Evolutionary conservation across 2,797 vertebrate species (phyloP).

Genomic region (Vultur gryphus): DNA sequence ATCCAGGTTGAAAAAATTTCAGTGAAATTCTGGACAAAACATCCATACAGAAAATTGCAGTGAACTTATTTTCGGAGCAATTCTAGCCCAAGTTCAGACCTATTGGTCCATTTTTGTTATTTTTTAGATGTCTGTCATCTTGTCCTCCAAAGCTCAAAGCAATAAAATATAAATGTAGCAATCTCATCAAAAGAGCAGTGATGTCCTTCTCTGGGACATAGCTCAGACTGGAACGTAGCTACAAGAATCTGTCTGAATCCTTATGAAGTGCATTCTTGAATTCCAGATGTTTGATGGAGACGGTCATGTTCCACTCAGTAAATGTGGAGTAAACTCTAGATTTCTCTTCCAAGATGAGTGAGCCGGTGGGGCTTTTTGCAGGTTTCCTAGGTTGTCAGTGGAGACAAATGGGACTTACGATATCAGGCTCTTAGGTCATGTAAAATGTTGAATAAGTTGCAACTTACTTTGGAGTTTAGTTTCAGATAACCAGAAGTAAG

Average conservation of each 20-base stretch:
- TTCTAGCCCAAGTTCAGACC: background rate
- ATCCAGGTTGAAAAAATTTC: background rate
- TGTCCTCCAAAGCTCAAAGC: background rate
- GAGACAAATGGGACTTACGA: background rate
- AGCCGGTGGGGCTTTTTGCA: background rate
- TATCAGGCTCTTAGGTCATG: background rate
- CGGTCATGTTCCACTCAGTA: background rate
- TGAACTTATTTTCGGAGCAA: background rate
- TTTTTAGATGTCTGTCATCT: background rate
- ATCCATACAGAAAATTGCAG: background rate
- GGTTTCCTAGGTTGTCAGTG: background rate
- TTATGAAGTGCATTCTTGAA: background rate
- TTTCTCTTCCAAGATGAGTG: background rate
- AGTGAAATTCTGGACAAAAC: background rate
- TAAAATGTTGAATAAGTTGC: background rate
- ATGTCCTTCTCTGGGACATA: background rate
- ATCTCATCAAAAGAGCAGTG: background rate
- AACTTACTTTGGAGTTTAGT: background rate
- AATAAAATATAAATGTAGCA: background rate
- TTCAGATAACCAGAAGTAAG: background rate
- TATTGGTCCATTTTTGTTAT: background rate
- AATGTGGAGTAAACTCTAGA: background rate
- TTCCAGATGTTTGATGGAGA: background rate
- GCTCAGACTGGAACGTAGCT: background rate
- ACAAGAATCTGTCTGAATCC: background rate